Base-by-base conservation (phyloP, 2,797 vertebrate genomes). In the Microctenopoma steveboyesi region DNA sequence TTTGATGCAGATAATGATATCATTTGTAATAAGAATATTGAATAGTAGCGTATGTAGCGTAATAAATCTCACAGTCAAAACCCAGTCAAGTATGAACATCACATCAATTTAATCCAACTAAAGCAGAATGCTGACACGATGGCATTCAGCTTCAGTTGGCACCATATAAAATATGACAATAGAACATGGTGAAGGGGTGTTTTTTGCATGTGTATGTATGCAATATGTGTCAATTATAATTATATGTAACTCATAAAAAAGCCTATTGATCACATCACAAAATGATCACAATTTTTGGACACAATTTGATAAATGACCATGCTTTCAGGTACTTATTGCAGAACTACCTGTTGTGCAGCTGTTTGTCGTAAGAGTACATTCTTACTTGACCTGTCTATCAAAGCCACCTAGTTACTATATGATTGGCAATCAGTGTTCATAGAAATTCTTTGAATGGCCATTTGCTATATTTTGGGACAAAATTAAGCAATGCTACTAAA, bases 1-100 rank as follows among this genome's bases (percentile, higher is more conserved):
- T 4, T 27, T 0, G 35, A 69, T 61, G 40, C 46, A 58, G 30
- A 33, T 33, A 33, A 33, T 58, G 35, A 39, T 70, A 22, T 46
- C 18, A 52, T 69, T 60, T 50, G 37, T 72, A 75, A 73, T 16
- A 37, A 33, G 40, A 39, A 49, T 64, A 67, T 70, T 75, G 64
- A 65, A 72, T 72, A 74, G 37, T n/a, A 33, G 49, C 46, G 35
- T 27, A 39, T 56, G 53, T 57, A 49, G 35, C 18, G 51, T 28
- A 61, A 33, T 18, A 16, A 47, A 55, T 39, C 43, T n/a, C 12
- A 3, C 12, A 59, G 49, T 54, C 25, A 57, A 45, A 64, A 52
- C 51, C 15, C 37, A 71, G 33, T 70, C 48, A 65, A 42, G 63
- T 71, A 63, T 62, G 63, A 76, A 64, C 22, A 25, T 50, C 16